Base-by-base conservation (phyloP, 2,888 invertebrate genomes). In the Neoaliturus tenellus region DNA sequence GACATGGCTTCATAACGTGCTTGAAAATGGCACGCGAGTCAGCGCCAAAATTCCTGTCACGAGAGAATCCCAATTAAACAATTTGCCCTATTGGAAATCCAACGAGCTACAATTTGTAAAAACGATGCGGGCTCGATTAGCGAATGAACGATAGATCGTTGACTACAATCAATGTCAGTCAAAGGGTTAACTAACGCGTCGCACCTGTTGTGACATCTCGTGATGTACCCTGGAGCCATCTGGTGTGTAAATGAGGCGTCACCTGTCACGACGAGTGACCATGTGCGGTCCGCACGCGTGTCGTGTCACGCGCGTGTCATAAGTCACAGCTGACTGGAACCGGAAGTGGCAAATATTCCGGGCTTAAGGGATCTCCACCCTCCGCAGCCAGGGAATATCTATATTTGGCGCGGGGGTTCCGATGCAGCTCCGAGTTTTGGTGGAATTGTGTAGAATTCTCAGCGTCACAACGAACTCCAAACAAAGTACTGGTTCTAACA, bases 301-400 rank as follows among this genome's bases (percentile, higher is more conserved):
- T 12, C 44, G 44, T 12, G 44, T 14, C 14, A 14, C 35, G 10
- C 14, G 14, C 44, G 44, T 44, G 62, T 62, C 62, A 62, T 62
- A 62, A 25, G 28, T 62, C 62, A 62, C 69, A 39, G 69, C 35
- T 69, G 69, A 39, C 35, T n/a, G 75, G 8, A 28, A 17, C 75
- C 75, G 75, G 75, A 75, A 23, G 75, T 75, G 35, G 75, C 75
- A 75, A 75, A 75, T 75, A 75, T 75, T 23, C 71, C 71, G 5
- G 75, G 75, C 75, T 75, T 75, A 44, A 75, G 28, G 75, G 75
- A 44, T 75, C 71, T 67, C 71, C 23, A 41, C 44, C 75, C 75
- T 75, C 75, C 75, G 35, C 71, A 23, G 23, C 41, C 20, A 1
- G 44, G 75, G 75, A 75, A 75, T 75, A 28, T 75, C 75, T 75